phyloP scores from a whole-genome alignment of 2,113 vertebrate genomes.

The Trichechus manatus region DNA sequence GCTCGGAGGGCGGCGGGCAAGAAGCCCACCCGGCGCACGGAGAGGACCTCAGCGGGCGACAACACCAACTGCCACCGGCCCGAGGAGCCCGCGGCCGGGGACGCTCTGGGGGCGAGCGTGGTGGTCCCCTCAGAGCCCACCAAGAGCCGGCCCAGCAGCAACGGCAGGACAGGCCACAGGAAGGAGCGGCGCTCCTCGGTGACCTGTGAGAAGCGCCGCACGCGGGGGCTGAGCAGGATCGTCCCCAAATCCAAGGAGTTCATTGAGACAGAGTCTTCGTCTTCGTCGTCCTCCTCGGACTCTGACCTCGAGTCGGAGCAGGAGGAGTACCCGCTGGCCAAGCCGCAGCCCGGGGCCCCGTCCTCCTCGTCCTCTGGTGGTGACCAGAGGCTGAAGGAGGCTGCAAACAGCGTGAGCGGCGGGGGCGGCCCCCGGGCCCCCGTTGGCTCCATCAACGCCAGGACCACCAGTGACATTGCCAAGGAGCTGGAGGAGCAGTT shows the following conservation, averaged over 20 bases:
- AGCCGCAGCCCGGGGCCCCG: constrained; percentile 85
- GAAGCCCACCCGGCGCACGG: constrained; percentile 85
- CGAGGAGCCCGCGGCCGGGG: constrained; percentile 80
- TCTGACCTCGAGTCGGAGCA: constrained; percentile 91
- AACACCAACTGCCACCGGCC: constrained; percentile 76
- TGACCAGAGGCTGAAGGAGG: constrained; percentile 87
- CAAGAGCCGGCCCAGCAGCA: constrained; percentile 75
- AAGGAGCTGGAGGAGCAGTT: constrained; percentile 92
- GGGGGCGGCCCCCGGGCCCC: constrained; percentile 48
- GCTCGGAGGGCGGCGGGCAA: constrained; percentile 83
- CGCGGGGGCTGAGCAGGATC: constrained; percentile 84
- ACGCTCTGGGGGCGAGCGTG: constrained; percentile 77
- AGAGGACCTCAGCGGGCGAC: constrained; percentile 83
- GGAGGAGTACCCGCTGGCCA: constrained; percentile 87
- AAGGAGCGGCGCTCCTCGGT: constrained; percentile 79
- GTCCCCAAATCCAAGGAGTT: constrained; percentile 88
- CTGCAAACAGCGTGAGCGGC: constrained; percentile 68
- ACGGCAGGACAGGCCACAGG: constrained; percentile 82
- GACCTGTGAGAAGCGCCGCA: constrained; percentile 86
- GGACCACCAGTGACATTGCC: constrained; percentile 89
- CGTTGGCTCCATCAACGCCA: constrained; percentile 88
- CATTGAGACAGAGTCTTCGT: constrained; percentile 89
- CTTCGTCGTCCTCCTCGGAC: constrained; percentile 89
- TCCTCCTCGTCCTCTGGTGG: constrained; percentile 64
- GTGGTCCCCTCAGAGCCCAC: constrained; percentile 83